phyloP scores from a whole-genome alignment of 2,113 vertebrate species.

The Oceanodroma tethys region DNA sequence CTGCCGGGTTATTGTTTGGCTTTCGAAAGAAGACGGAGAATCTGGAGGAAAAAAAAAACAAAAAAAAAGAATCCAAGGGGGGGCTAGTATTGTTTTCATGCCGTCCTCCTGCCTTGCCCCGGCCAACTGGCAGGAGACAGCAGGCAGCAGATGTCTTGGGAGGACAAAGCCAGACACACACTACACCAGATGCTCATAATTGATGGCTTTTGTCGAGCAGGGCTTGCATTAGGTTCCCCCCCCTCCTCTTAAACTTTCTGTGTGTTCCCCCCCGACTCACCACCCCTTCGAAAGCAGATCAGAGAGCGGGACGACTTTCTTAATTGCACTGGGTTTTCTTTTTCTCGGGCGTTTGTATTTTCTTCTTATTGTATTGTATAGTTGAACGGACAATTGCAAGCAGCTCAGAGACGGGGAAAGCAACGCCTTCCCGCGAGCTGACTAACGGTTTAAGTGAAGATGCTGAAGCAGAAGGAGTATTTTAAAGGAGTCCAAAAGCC shows the following conservation, averaged over 20 bases:
- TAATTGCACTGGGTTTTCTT: slow-evolving; percentile 72
- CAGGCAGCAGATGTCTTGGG: slow-evolving; percentile 87
- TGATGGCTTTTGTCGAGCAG: slow-evolving; percentile 71
- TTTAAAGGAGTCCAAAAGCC: not conserved
- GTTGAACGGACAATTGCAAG: slow-evolving; percentile 14
- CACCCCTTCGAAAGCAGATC: not conserved
- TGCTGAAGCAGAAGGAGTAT: slow-evolving; percentile 17
- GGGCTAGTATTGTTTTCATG: slow-evolving; percentile 65
- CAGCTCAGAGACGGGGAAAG: slow-evolving; percentile 14
- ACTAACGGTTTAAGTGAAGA: not conserved
- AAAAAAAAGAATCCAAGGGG: slow-evolving; percentile 18
- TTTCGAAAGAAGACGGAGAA: slow-evolving; percentile 62
- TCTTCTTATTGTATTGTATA: not conserved
- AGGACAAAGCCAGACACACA: slow-evolving; percentile 81
- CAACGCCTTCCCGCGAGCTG: not conserved
- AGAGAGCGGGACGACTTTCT: slow-evolving; percentile 63
- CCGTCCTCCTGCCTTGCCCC: slow-evolving; percentile 56
- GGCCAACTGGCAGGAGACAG: slow-evolving; percentile 77
- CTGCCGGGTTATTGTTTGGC: slow-evolving; percentile 48
- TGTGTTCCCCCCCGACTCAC: not conserved
- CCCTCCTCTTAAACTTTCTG: not conserved
- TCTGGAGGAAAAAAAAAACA: not conserved
- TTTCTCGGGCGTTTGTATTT: not conserved
- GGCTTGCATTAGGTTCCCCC: not conserved
- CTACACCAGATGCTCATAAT: slow-evolving; percentile 67